A percentile compares a stretch with the other conserved stretches of the same genome.
These are phyloP conservation scores for Phenganax marumi DNA, from an alignment of 92 coral and sea anemone species.

Conservation along the genomic window DNA sequence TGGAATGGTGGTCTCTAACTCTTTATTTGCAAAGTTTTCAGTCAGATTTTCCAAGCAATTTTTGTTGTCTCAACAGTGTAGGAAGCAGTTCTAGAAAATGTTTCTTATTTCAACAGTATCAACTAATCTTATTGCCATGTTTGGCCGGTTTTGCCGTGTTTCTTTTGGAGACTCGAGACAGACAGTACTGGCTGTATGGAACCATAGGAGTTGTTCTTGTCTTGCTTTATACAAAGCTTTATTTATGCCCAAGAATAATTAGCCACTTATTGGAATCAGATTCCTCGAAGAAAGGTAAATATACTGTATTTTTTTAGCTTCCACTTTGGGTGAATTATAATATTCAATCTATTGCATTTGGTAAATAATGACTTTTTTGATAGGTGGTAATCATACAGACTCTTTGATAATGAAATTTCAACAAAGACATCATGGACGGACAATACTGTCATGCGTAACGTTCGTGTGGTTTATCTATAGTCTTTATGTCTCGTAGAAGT, in stretches of 20 bases:
- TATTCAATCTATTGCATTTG: neutral
- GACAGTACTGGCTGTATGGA: constrained; percentile 29
- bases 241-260: constrained; percentile 27
- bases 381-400: constrained; percentile 26
- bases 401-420: constrained; percentile 21
- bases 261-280: constrained; percentile 17
- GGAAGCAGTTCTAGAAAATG: too few species aligned
- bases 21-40: neutral
- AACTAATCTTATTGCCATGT: constrained; percentile 6
- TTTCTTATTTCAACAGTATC: constrained; percentile 24
- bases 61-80: too few species aligned
- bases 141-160: constrained; percentile 36
- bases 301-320: neutral
- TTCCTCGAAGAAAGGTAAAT: constrained; percentile 27
- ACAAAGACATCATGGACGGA: constrained; percentile 31
- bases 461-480: constrained; percentile 32
- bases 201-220: neutral
- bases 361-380: neutral
- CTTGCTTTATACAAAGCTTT: constrained; percentile 32
- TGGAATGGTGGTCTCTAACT: neutral
- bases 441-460: neutral
- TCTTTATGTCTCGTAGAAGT: constrained; percentile 21
- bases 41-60: too few species aligned
- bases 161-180: constrained; percentile 21
- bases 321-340: neutral